Evolutionary conservation across 2,888 invertebrate species (phyloP), one percentile per base, ranked within the genome.

Genomic region (Sussaba pulchella): DNA sequence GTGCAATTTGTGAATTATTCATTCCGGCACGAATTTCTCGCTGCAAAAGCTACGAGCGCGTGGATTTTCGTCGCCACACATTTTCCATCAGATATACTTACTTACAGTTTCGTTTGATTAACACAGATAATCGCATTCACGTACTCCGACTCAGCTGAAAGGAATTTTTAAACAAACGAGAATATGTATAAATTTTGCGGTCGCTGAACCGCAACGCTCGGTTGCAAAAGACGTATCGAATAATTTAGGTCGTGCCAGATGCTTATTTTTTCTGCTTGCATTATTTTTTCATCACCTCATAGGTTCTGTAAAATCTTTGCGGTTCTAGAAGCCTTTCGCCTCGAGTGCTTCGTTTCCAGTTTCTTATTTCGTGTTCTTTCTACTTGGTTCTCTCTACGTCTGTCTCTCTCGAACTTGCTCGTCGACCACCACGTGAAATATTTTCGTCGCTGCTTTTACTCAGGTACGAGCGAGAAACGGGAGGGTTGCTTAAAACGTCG

Each of bases 271-370:
- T 57, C 59, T 43, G 57, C 39, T 43, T 52, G 64, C 31, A 6
- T 69, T 36, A 21, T 61, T 69, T 78, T 54, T 66, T 5, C 52
- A 10, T 52, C 24, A 14, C 61, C 61, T 50, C 39, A 5, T 64
- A 54, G 45, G 24, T 64, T 54, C 39, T 14, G 39, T 71, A 61
- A 76, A 76, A 76, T 80, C 80, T 80, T 80, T 80, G 71, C 67
- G 71, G 61, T 54, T 61, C 76, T 31, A 47, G 80, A 80, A 80
- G 71, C 61, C 76, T 80, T 76, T 80, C 67, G 76, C 76, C 80
- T 76, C 80, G 80, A 80, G 80, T 71, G 72, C 43, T 72, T 76
- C 76, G 80, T 80, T 80, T 76, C 59, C 61, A 75, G 79, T 59
- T 66, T 76, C 67, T 80, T 72, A 54, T 59, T 21, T 80, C 67